These are phyloP conservation scores for Pedicia rivosa DNA, from an alignment of 2,888 invertebrate species.

Conservation along the genomic window DNA sequence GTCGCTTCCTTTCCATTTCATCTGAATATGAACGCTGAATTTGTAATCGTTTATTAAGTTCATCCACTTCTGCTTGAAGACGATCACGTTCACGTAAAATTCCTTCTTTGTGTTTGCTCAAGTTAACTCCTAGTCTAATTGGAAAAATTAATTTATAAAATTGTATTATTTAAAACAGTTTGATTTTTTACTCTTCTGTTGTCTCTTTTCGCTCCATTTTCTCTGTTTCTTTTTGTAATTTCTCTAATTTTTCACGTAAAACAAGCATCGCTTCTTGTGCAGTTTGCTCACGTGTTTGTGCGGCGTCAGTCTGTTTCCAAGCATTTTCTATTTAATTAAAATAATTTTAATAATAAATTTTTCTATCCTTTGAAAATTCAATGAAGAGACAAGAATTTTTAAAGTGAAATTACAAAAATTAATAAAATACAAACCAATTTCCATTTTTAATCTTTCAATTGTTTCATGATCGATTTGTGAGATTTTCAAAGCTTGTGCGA, in stretches of 20 bases:
- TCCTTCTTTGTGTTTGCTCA: conserved; percentile 21
- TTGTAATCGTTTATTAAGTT: conserved; percentile 24
- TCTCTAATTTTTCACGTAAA: conserved; percentile 22
- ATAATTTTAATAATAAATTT: too few species aligned
- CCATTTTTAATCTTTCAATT: conserved; percentile 23
- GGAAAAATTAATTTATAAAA: background rate
- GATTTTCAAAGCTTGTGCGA: conserved; percentile 19
- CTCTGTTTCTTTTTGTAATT: conserved; percentile 21
- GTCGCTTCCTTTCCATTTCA: conserved; percentile 26
- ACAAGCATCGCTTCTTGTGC: conserved; percentile 25
- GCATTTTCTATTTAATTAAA: conserved; percentile 20
- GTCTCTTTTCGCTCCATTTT: too few species aligned
- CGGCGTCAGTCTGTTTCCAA: conserved; percentile 29
- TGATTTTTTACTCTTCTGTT: conserved; percentile 15
- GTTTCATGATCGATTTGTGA: conserved; percentile 25
- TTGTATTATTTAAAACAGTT: background rate
- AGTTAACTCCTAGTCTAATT: background rate
- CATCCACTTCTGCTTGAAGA: conserved; percentile 24
- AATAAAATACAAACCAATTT: conserved; percentile 21
- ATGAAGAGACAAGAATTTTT: background rate
- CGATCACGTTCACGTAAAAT: conserved; percentile 19
- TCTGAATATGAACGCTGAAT: conserved; percentile 23
- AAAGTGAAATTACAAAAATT: background rate
- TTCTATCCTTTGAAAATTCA: too few species aligned
- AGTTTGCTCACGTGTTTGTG: conserved; percentile 26